Evolutionary conservation across 1,140 invertebrate genomes (phyloP), one percentile per base, ranked within the genome.

Genomic region (Drosophila carrolli): DNA sequence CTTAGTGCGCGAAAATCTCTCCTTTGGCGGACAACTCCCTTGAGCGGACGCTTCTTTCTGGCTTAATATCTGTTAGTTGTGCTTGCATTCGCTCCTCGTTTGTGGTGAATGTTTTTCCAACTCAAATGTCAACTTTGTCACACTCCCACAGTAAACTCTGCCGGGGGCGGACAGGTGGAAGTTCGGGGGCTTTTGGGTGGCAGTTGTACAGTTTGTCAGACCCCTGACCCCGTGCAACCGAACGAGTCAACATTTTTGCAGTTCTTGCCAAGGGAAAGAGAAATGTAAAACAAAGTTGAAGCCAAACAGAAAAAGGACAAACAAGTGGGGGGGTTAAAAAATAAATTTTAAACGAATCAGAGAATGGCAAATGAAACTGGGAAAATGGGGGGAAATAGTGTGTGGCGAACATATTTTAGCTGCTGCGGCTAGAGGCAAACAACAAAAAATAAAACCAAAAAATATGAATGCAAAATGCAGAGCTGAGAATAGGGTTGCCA

Each of bases 331-430:
- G 47, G 29, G 27, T 5, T 27, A 48, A 59, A 79, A 71, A 78
- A 68, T 58, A 82, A 71, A 88, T 78, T 88, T 86, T 67, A 88
- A 88, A 78, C 76, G 75, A 86, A 88, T 88, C 72, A 88, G 75
- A 67, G 62, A 81, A 85, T 85, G 68, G 71, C 63, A 75, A 88
- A 85, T 72, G 67, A 48, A 84, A 84, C 65, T 75, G 58, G 66
- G 23, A 53, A 75, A 85, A 73, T 81, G 35, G 41, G 67, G 72
- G 58, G 54, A 77, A 74, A 66, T 78, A 81, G 80, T 81, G 72
- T 78, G 70, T 75, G 70, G 72, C 62, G 73, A 86, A 75, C 78
- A 86, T 88, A 86, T 88, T 82, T 88, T 78, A 78, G 82, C 75
- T 82, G 81, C 48, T 82, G 79, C 70, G 75, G 79, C 74, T 77